These are phyloP conservation scores for Hiodon tergisus DNA, from an alignment of 2,113 vertebrate species.

Conservation along the genomic window DNA sequence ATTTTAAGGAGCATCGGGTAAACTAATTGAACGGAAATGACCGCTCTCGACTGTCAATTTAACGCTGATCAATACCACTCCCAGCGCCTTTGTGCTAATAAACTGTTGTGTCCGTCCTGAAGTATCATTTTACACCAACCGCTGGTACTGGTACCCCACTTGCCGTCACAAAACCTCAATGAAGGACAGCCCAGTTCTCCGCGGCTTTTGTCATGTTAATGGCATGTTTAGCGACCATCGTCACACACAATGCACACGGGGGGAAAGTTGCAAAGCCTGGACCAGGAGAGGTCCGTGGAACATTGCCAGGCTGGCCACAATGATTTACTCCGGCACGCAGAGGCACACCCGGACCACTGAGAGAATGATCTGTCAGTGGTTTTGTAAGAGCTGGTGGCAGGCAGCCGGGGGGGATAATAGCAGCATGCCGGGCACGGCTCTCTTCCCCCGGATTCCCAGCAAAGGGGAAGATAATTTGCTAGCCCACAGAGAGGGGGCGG, in stretches of 20 bases:
- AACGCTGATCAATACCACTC: conserved; percentile 41
- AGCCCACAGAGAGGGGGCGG: neutral
- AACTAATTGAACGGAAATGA: conserved; percentile 38
- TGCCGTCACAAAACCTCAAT: too few relatives aligned
- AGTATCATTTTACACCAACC: too few relatives aligned
- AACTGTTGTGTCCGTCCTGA: neutral
- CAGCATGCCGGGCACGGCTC: neutral
- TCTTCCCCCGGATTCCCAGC: conserved; percentile 4
- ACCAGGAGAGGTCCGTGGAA: too few relatives aligned
- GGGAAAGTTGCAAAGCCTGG: too few relatives aligned
- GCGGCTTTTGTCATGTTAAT: too few relatives aligned
- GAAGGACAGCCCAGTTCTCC: too few relatives aligned
- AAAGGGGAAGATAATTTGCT: neutral
- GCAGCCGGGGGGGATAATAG: neutral
- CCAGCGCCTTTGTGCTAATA: neutral
- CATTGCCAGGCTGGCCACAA: too few relatives aligned
- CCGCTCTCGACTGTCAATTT: conserved; percentile 39
- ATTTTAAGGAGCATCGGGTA: conserved; percentile 38
- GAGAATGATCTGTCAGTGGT: neutral
- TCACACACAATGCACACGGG: too few relatives aligned
- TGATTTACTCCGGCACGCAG: too few relatives aligned
- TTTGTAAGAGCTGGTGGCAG: neutral
- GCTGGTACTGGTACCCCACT: too few relatives aligned
- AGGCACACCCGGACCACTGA: too few relatives aligned
- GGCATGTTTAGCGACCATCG: too few relatives aligned